Conservation (phyloP, 2,113 vertebrate species). For the Ochotona curzoniae region DNA sequence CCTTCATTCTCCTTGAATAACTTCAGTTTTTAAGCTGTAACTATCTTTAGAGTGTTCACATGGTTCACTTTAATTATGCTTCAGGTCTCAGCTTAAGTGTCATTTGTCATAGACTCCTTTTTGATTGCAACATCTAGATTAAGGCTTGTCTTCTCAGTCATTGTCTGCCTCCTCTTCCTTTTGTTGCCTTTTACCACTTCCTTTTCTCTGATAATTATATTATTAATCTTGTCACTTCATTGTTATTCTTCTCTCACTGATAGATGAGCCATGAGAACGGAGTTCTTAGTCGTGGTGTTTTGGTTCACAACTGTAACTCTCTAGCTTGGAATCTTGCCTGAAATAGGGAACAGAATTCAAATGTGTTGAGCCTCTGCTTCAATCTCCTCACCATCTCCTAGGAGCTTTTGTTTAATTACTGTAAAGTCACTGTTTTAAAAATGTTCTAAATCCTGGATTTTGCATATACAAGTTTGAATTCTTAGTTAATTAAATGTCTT, state of each 20-base stretch:
- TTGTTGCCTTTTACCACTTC: background rate
- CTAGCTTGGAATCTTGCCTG: background rate
- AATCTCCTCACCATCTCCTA: rapidly evolving
- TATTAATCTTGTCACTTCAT: background rate
- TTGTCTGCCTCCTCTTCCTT: background rate
- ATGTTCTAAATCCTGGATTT: background rate
- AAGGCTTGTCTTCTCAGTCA: background rate
- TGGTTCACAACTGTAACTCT: background rate
- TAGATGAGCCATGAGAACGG: background rate
- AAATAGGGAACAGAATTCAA: background rate
- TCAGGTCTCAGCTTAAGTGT: background rate
- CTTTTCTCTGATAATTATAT: background rate
- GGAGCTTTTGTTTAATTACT: background rate
- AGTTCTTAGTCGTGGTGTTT: background rate
- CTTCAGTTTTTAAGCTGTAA: background rate
- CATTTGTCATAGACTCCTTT: background rate
- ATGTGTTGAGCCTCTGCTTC: background rate
- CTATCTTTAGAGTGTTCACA: background rate
- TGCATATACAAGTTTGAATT: background rate
- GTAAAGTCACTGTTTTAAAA: background rate
- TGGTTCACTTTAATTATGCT: background rate
- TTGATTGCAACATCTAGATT: background rate
- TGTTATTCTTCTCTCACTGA: background rate
- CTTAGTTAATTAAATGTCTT: background rate
- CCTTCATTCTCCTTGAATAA: background rate